Conservation (phyloP, 2,888 invertebrate genomes). For the Hypomecis punctinalis region DNA sequence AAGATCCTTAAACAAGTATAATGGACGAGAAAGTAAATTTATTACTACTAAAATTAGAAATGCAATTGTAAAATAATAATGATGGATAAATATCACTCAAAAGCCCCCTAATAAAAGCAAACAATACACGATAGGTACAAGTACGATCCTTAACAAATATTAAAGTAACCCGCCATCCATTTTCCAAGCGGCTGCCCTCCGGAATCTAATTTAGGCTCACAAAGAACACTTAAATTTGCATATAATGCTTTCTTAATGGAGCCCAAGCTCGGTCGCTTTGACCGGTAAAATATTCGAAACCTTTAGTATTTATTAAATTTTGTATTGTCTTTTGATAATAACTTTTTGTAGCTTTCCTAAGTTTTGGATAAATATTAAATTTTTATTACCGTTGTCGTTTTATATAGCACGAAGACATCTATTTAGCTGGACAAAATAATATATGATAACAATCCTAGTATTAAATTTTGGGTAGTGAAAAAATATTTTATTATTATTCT, state of each 20-base stretch:
- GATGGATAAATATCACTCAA: neutral
- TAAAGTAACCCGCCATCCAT: constrained; percentile 42
- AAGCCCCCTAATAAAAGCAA: neutral
- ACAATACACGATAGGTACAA: neutral
- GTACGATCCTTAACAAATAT: constrained; percentile 27
- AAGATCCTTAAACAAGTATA: neutral
- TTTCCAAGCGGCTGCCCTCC: constrained; percentile 53
- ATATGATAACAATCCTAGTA: too few species aligned
- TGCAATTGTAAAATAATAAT: neutral
- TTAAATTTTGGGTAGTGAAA: too few species aligned
- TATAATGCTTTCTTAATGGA: constrained; percentile 63
- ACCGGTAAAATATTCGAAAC: constrained; percentile 42
- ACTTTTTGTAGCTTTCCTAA: neutral
- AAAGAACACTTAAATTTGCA: constrained; percentile 63
- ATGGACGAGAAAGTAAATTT: neutral
- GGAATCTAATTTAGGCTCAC: constrained; percentile 59
- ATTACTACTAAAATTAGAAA: too few species aligned
- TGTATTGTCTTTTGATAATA: constrained; percentile 46
- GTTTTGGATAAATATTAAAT: neutral
- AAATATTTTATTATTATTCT: too few species aligned
- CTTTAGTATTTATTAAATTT: constrained; percentile 46
- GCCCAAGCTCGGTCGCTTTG: constrained; percentile 34
- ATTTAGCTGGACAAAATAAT: too few species aligned
- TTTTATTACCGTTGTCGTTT: too few species aligned
- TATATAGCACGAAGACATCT: too few species aligned